Evolutionary conservation across 92 coral and sea anemone genomes (phyloP).

Genomic region (Pocillopora grandis): DNA sequence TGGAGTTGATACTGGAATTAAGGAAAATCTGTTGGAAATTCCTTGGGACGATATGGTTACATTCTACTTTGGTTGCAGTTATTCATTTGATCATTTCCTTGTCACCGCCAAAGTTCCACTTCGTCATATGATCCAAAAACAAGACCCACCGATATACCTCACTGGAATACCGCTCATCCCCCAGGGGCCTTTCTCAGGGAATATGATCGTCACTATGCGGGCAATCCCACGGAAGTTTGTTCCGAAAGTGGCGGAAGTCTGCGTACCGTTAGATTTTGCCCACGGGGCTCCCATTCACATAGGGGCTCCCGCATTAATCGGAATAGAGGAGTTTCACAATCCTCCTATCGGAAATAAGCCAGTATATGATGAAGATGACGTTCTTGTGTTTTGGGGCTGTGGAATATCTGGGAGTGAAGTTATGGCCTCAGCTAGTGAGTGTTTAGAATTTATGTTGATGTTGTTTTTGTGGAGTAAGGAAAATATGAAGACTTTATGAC

Average conservation of each 20-base stretch:
- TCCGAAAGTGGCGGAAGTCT: slow-evolving; percentile 27
- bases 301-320: slow-evolving; percentile 32
- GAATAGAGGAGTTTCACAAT: slow-evolving; percentile 28
- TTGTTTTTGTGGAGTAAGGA: neutral
- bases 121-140: slow-evolving; percentile 36
- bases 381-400: slow-evolving; percentile 32
- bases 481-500: too few relatives aligned
- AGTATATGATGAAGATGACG: slow-evolving; percentile 2
- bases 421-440: slow-evolving; percentile 28
- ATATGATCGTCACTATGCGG: slow-evolving; percentile 34
- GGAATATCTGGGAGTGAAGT: slow-evolving; percentile 31
- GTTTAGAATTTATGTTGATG: neutral
- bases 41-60: slow-evolving; percentile 50
- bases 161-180: slow-evolving; percentile 20
- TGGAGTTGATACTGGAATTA: slow-evolving; percentile 12
- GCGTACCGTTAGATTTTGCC: slow-evolving; percentile 18
- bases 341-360: slow-evolving; percentile 7
- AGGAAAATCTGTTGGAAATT: slow-evolving; percentile 9
- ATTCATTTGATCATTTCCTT: slow-evolving; percentile 33
- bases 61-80: slow-evolving; percentile 44
- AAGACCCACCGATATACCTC: neutral
- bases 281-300: slow-evolving; percentile 42
- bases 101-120: slow-evolving; percentile 19
- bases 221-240: slow-evolving; percentile 23
- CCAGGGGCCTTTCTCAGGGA: slow-evolving; percentile 33